phyloP scores from a whole-genome alignment of 2,888 invertebrate species.

The Protodeltote pygarga region DNA sequence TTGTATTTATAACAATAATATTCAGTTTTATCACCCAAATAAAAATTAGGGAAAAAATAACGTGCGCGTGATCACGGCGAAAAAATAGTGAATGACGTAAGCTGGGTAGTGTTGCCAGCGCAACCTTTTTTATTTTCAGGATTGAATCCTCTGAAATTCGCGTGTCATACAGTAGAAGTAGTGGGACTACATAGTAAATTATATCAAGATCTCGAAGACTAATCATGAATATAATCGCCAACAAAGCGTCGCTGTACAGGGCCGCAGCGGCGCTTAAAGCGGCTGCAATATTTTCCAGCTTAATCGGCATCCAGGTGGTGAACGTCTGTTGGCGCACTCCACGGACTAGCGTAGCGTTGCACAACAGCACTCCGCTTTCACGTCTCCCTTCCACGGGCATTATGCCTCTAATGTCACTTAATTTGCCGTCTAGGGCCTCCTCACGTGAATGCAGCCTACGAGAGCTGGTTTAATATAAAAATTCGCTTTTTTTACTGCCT shows the following conservation, averaged over 20 bases:
- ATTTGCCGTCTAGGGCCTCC: slow-evolving; percentile 84
- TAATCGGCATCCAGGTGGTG: slow-evolving; percentile 53
- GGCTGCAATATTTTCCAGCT: slow-evolving; percentile 53
- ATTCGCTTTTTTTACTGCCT: slow-evolving; percentile 76
- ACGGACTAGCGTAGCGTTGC: slow-evolving; percentile 69
- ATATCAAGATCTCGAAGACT: too few relatives aligned
- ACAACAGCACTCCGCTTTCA: slow-evolving; percentile 79
- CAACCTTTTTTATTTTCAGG: too few relatives aligned
- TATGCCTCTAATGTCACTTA: slow-evolving; percentile 85
- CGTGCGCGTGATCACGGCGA: too few relatives aligned
- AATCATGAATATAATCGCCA: slow-evolving; percentile 46
- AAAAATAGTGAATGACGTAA: too few relatives aligned
- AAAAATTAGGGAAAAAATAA: too few relatives aligned
- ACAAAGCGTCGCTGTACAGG: slow-evolving; percentile 60
- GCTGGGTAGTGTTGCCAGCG: too few relatives aligned
- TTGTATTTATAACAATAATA: too few relatives aligned
- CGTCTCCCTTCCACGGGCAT: slow-evolving; percentile 77
- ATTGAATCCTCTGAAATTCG: too few relatives aligned
- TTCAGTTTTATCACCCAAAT: too few relatives aligned
- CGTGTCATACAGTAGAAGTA: too few relatives aligned
- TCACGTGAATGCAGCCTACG: slow-evolving; percentile 82
- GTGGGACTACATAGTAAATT: too few relatives aligned
- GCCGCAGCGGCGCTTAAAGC: slow-evolving; percentile 49
- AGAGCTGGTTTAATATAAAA: slow-evolving; percentile 84
- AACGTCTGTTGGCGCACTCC: slow-evolving; percentile 62